Conservation (phyloP, 2,888 invertebrate species). For the Laothoe populi region DNA sequence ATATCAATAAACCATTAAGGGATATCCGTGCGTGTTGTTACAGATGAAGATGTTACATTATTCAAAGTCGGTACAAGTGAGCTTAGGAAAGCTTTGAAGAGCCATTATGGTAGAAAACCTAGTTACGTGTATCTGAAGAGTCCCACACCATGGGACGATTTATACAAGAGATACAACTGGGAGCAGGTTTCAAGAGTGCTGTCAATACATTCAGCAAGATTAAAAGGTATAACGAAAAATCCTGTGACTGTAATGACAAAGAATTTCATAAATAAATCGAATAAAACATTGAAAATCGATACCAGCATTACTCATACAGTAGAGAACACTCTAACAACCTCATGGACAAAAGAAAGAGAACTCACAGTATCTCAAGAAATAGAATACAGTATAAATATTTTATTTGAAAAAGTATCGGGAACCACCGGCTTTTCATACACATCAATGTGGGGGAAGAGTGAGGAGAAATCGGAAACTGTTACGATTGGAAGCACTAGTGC, state of each 20-base stretch:
- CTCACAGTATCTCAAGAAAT: conserved; percentile 59
- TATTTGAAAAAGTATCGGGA: conserved; percentile 58
- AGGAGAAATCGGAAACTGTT: conserved; percentile 61
- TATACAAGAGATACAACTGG: conserved; percentile 65
- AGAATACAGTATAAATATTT: conserved; percentile 62
- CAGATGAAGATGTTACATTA: conserved; percentile 53
- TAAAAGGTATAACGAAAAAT: conserved; percentile 46
- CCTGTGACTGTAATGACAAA: conserved; percentile 57
- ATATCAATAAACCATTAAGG: conserved; percentile 53
- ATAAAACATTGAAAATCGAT: conserved; percentile 65
- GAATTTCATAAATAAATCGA: conserved; percentile 64
- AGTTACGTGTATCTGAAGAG: conserved; percentile 57
- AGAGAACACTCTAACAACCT: conserved; percentile 63
- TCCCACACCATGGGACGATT: conserved; percentile 73
- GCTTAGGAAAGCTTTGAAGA: conserved; percentile 52
- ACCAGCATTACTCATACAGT: conserved; percentile 66
- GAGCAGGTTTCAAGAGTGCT: conserved; percentile 59
- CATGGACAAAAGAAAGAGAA: conserved; percentile 60
- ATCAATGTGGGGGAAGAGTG: conserved; percentile 60
- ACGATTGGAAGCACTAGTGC: conserved; percentile 61
- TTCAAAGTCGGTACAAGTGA: conserved; percentile 52
- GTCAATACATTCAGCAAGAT: conserved; percentile 52
- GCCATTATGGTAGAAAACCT: conserved; percentile 55
- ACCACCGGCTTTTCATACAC: conserved; percentile 60
- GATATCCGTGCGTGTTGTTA: conserved; percentile 49